phyloP scores from a whole-genome alignment of 2,888 invertebrate genomes.

The Tetanocera ferruginea region DNA sequence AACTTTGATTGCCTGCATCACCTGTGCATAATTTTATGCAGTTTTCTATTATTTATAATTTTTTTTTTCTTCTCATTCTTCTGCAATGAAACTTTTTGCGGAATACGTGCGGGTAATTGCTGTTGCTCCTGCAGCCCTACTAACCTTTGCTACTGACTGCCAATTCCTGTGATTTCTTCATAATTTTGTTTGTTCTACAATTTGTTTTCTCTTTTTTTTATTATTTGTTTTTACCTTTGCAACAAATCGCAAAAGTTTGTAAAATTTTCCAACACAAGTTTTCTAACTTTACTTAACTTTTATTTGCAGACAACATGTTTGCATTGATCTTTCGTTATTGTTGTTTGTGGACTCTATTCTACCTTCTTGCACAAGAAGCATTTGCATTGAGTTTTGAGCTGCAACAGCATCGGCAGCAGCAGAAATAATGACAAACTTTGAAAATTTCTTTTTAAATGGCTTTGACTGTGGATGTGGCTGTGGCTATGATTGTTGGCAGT shows the following conservation, averaged over 20 bases:
- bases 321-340: too few relatives aligned
- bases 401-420: neutral
- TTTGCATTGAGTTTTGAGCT: neutral
- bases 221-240: neutral
- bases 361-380: neutral
- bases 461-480: too few relatives aligned
- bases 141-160: too few relatives aligned
- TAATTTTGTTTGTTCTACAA: neutral
- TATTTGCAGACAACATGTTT: too few relatives aligned
- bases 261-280: neutral
- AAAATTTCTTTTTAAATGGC: conserved; percentile 5
- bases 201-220: neutral
- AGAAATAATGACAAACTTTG: neutral
- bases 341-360: neutral
- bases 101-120: too few relatives aligned
- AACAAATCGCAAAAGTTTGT: neutral
- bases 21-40: neutral
- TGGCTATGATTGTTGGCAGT: too few relatives aligned
- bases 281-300: neutral
- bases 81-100: neutral
- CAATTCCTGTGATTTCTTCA: too few relatives aligned
- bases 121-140: too few relatives aligned
- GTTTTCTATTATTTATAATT: neutral
- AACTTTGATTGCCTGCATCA: neutral
- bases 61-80: neutral